Conservation (phyloP, 2,888 invertebrate genomes). For the Synergus gifuensis region DNA sequence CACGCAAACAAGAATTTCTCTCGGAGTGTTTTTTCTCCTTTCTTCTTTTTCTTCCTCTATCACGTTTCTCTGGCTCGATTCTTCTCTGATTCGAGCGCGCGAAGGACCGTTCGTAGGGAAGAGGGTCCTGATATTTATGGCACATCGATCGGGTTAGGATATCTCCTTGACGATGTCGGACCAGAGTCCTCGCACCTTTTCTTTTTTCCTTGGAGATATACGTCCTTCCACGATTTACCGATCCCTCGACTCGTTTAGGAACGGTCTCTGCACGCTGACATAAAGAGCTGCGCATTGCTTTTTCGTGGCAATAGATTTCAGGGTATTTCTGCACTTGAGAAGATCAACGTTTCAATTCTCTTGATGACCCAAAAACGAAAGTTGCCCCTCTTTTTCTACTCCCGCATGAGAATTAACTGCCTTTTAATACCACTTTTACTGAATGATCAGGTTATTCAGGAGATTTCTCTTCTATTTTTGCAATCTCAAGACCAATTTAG, state of each 20-base stretch:
- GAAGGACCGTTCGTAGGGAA: constrained; percentile 46
- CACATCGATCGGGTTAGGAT: constrained; percentile 58
- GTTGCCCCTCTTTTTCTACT: background rate
- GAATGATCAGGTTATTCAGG: background rate
- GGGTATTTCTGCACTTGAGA: constrained; percentile 35
- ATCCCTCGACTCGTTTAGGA: constrained; percentile 39
- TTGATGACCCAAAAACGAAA: constrained; percentile 12
- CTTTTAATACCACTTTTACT: background rate
- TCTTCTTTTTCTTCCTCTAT: constrained; percentile 48
- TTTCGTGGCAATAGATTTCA: constrained; percentile 37
- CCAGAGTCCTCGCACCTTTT: constrained; percentile 41
- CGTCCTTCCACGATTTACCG: constrained; percentile 41
- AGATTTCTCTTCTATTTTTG: background rate
- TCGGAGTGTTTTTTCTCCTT: constrained; percentile 45
- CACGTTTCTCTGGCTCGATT: constrained; percentile 41
- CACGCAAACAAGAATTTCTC: constrained; percentile 62
- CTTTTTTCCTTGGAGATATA: constrained; percentile 38
- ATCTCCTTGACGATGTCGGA: constrained; percentile 52
- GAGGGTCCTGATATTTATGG: constrained; percentile 55
- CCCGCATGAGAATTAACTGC: constrained; percentile 17
- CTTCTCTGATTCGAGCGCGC: constrained; percentile 44
- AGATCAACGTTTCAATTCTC: constrained; percentile 35
- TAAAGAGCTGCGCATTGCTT: constrained; percentile 40
- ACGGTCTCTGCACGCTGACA: constrained; percentile 38
- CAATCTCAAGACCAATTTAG: background rate